phyloP scores from a whole-genome alignment of 1,140 invertebrate species.

The Lepidurus packardi region DNA sequence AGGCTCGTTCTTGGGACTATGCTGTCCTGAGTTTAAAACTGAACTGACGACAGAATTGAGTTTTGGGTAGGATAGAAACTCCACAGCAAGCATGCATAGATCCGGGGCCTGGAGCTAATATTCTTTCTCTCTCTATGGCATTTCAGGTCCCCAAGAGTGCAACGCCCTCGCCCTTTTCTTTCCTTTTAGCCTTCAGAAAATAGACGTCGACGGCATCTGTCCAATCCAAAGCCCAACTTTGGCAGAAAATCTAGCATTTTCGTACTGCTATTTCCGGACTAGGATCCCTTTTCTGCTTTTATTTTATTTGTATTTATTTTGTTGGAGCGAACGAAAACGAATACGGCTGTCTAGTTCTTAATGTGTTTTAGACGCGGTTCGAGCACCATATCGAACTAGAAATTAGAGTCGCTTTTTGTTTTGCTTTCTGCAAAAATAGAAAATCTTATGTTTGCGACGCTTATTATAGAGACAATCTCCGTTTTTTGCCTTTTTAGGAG shows the following conservation, averaged over 20 bases:
- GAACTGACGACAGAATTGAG: not conserved
- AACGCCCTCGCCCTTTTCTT: not conserved
- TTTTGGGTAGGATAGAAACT: conserved; percentile 8
- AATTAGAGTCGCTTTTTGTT: no score
- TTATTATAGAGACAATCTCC: no score
- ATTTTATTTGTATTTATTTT: not conserved
- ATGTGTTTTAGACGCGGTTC: no score
- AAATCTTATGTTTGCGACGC: no score
- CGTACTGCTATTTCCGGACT: not conserved
- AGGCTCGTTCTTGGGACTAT: not conserved
- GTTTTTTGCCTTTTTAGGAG: no score
- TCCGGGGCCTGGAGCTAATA: conserved; percentile 12
- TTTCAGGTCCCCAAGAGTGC: not conserved
- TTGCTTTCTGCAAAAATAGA: no score
- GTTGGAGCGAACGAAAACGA: not conserved
- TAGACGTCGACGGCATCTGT: conserved; percentile 8
- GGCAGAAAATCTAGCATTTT: not conserved
- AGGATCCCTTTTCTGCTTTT: not conserved
- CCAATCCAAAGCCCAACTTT: not conserved
- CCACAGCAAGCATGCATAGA: conserved; percentile 21
- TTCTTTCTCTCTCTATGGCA: not conserved
- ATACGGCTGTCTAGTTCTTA: no score
- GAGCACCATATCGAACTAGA: no score
- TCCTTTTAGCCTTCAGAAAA: conserved; percentile 10
- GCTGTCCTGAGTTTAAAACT: not conserved